Evolutionary conservation across 2,113 vertebrate species (phyloP), one percentile per base, ranked within the genome.

Genomic region (Archocentrus centrarchus): DNA sequence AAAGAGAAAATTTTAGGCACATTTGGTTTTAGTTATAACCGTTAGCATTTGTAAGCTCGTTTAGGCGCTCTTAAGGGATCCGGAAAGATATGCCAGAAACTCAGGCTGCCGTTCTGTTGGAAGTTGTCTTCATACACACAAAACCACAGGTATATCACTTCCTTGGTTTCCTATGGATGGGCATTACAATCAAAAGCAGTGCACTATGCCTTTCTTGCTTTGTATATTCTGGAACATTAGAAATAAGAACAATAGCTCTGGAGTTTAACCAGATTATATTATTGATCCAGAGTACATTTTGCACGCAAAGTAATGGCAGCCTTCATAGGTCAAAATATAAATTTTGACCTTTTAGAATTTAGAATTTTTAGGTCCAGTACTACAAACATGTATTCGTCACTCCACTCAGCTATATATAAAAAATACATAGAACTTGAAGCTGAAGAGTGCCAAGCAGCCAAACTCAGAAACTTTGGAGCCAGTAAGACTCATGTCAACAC

Each of bases 101-200:
- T 70, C 41, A 30, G 32, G 41, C 0, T 50, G 41, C 64, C 11
- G 22, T 22, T 70, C 41, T 50, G 22, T 13, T 73, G 66, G 66
- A 70, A 1, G 9, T 30, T 30, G 24, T 70, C 66, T 32, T 73
- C 27, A 73, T 32, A 0, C 27, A 35, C 35, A 35, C 6, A n/a
- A 41, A 0, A 50, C 41, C 9, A 30, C 50, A 50, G 2, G 1
- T 7, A 18, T 27, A 70, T 30, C 24, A 30, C 41, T 20, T 70
- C 15, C 50, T 2, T 53, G 44, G 24, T n/a, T 73, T 44, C 6
- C 11, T 53, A 53, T 0, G 0, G 44, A 32, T 9, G 15, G 27
- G 0, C 24, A 73, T 27, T 53, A 73, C 27, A 53, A 53, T 27
- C 44, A 53, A 73, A 73, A 73, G 11, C 44, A 0, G 17, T n/a